Conservation (phyloP, 2,797 vertebrate species). For the Emys orbicularis region DNA sequence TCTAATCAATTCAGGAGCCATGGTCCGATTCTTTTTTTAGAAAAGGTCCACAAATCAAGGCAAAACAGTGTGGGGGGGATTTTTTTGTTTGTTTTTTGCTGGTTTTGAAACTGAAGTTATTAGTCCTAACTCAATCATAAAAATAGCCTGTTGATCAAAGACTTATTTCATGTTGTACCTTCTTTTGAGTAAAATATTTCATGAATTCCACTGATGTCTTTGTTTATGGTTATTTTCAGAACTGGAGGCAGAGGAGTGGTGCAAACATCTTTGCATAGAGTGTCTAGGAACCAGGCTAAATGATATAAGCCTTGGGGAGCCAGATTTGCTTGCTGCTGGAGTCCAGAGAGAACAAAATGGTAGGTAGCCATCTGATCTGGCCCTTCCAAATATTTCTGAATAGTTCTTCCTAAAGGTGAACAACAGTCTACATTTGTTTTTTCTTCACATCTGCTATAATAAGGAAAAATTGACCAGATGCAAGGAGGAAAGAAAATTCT, state of each 20-base stretch:
- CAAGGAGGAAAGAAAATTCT: not conserved
- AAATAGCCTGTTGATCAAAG: not conserved
- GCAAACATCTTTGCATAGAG: conserved; percentile 96
- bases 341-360: conserved; percentile 98
- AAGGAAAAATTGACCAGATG: not conserved
- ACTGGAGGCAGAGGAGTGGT: conserved; percentile 99
- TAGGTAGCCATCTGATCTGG: conserved; percentile 79
- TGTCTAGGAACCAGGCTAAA: conserved; percentile 96
- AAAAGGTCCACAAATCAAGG: not conserved
- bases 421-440: not conserved
- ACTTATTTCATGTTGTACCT: not conserved
- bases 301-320: conserved; percentile 98
- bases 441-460: not conserved
- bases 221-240: conserved; percentile 81
- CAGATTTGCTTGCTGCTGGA: conserved; percentile 97
- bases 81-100: not conserved
- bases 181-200: not conserved
- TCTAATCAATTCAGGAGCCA: not conserved
- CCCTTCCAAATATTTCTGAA: not conserved
- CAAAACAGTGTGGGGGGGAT: not conserved
- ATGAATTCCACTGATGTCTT: not conserved
- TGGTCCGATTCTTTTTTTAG: not conserved
- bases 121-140: not conserved
- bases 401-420: not conserved
- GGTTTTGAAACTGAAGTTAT: not conserved